Conservation (phyloP, 2,113 vertebrate genomes). For the Phrynocephalus versicolor region DNA sequence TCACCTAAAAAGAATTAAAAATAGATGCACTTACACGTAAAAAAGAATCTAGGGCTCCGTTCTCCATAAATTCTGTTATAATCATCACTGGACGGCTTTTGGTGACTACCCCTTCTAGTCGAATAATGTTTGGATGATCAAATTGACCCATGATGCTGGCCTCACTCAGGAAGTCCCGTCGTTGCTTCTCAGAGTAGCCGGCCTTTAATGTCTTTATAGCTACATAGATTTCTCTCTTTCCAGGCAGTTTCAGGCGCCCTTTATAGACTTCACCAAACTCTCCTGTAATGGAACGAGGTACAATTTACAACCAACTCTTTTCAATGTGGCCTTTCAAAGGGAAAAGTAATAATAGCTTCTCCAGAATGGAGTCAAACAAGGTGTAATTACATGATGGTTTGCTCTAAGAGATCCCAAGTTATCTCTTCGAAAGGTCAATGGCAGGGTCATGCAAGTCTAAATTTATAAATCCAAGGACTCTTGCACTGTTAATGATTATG, state of each 20-base stretch:
- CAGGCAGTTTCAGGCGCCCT: slow-evolving; percentile 92
- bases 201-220: slow-evolving; percentile 98
- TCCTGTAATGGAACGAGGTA: slow-evolving; percentile 73
- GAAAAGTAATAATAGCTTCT: neutral
- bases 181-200: slow-evolving; percentile 95
- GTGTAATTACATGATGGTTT: accelerated
- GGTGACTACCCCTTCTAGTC: slow-evolving; percentile 95
- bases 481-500: neutral
- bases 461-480: neutral
- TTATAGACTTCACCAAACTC: slow-evolving; percentile 99
- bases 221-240: slow-evolving; percentile 96
- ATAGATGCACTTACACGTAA: slow-evolving; percentile 82
- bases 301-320: neutral
- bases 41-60: slow-evolving; percentile 95
- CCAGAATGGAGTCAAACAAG: neutral
- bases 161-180: slow-evolving; percentile 95
- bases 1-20: neutral
- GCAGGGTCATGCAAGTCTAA: neutral
- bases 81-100: slow-evolving; percentile 99
- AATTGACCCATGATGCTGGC: slow-evolving; percentile 99
- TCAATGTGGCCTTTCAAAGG: neutral
- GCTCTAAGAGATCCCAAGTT: neutral
- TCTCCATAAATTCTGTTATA: slow-evolving; percentile 99
- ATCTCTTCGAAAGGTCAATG: neutral
- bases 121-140: slow-evolving; percentile 97